phyloP scores from a whole-genome alignment of 2,888 invertebrate genomes.

The Anaspis maculata region DNA sequence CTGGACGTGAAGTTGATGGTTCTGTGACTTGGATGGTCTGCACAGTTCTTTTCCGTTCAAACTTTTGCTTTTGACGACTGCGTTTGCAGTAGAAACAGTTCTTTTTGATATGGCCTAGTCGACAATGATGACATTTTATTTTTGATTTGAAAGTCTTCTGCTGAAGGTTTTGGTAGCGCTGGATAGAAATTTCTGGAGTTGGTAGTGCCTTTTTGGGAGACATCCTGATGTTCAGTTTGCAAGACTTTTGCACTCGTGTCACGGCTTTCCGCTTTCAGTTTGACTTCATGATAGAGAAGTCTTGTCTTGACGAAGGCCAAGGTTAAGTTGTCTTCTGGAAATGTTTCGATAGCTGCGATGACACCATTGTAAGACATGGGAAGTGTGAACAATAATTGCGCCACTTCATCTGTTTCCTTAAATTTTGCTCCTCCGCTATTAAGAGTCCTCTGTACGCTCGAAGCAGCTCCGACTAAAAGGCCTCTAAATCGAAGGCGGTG shows the following conservation, averaged over 20 bases:
- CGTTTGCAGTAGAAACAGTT: slow-evolving; percentile 1
- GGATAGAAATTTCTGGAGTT: background rate
- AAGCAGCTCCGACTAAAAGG: too few relatives aligned
- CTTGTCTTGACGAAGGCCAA: slow-evolving; percentile 3
- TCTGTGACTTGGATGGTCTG: background rate
- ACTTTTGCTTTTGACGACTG: background rate
- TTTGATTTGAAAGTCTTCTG: background rate
- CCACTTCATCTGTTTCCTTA: slow-evolving; percentile 1
- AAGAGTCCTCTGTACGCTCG: background rate
- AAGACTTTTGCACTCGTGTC: slow-evolving; percentile 3
- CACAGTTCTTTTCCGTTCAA: background rate
- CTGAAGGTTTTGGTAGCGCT: background rate
- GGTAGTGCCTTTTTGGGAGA: too few relatives aligned
- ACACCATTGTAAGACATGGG: slow-evolving; percentile 1
- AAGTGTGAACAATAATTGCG: background rate
- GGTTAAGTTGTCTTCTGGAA: slow-evolving; percentile 1
- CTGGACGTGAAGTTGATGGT: background rate
- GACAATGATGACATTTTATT: slow-evolving; percentile 2
- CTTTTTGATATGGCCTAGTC: background rate
- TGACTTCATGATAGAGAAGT: slow-evolving; percentile 1
- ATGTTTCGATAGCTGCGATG: slow-evolving; percentile 2
- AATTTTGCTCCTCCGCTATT: slow-evolving; percentile 1
- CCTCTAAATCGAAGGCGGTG: too few relatives aligned
- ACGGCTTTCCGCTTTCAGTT: background rate
- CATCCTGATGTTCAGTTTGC: too few relatives aligned